Evolutionary conservation across 2,113 vertebrate species (phyloP), one percentile per base, ranked within the genome.

Genomic region (Leiothrix lutea): DNA sequence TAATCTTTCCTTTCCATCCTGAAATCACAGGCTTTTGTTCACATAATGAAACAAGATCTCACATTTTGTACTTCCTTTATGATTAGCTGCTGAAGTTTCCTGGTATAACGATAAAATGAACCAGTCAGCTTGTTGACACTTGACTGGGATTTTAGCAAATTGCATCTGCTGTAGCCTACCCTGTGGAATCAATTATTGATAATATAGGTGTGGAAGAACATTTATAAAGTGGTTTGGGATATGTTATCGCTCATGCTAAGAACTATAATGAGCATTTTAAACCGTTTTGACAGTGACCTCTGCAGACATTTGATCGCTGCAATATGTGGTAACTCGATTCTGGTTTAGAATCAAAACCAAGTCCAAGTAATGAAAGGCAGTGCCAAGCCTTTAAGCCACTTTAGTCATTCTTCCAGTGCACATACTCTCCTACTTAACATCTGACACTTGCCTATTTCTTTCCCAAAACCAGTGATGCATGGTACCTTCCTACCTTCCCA

Each of bases 171-270:
- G 79, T 87, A 90, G 78, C 50, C 67, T 85, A 51, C 71, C 58
- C 84, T 56, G 40, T 82, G 50, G 73, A 95, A 96, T 96, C 90
- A 92, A 92, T 93, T 95, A 96, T 95, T 96, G 94, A 93, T 95
- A 94, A 88, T 69, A 92, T 69, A 94, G 78, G 86, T 96, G 82
- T 89, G 82, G 74, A 33, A 80, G 73, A 95, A 93, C 50, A 71
- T 80, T 88, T 95, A 74, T 89, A 80, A 92, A 95, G 69, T 75
- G 40, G 44, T 65, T 92, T 88, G 72, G 74, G 86, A 51, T 86
- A 77, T 35, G 69, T 71, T 94, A 69, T 53, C 1, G 0, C 86
- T 90, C 83, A 80, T 8, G 3, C 64, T 94, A 93, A 88, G 81
- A 86, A 71, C 84, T 75, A 28, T 93, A 92, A 94, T 70, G 72